Base-by-base conservation (phyloP, 35 echinoderm and acorn worm genomes). In the Heliocidaris tuberculata region DNA sequence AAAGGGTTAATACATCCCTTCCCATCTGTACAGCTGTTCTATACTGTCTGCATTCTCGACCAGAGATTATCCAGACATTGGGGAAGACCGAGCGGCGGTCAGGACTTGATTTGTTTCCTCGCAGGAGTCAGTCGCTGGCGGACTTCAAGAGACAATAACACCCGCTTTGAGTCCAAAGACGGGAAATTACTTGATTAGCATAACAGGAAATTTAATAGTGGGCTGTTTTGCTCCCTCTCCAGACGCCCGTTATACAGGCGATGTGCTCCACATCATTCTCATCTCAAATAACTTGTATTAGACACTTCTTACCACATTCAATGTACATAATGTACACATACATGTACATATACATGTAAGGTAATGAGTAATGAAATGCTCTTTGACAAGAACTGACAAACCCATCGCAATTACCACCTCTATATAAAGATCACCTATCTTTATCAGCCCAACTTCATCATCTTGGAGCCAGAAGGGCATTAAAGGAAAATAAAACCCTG, bases 121-220 rank as follows among this genome's bases (percentile, higher is more conserved):
- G 16, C 47, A 15, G 86, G 86, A 88, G 86, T 32, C 31, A 31
- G 15, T 21, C 9, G 47, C 31, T 21, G 7, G 86, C 47, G 15
- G 30, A 19, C 19, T 89, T 11, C 31, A 27, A 31, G 87, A 89
- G 87, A 89, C 87, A 89, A 48, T 89, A 89, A 89, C 87, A 89
- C 31, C 87, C 87, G 47, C 31, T 48, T 48, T 24, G 47, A 89
- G 65, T 47, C 87, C 47, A 48, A 48, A 32, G 47, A 89, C 47
- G 47, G 87, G 87, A 89, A 89, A 89, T 89, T 19, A 19, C 29
- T 89, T 89, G 31, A 89, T 89, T 89, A 89, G 47, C 87, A 89
- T 13, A 89, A 89, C 87, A 89, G 87, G 87, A 89, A 89, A 89
- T 89, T 89, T 48, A 89, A 89, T 89, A 32, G 31, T 48, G 87